Conservation (phyloP, 2,797 vertebrate species). For the Rhodeus uyekii region DNA sequence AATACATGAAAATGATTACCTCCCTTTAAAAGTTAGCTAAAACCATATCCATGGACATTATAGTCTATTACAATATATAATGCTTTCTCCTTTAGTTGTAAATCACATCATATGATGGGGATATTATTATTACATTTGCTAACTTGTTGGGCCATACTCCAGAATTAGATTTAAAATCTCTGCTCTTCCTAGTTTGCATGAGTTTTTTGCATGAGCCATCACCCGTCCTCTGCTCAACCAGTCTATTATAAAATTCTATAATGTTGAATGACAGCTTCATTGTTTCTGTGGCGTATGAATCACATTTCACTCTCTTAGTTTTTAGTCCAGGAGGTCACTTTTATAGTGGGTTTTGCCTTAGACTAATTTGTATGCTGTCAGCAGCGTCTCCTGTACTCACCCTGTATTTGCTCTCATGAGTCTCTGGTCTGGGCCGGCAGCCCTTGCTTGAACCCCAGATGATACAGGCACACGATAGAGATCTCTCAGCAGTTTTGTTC, state of each 20-base stretch:
- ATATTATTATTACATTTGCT: constrained; percentile 2
- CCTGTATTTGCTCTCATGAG: constrained; percentile 22
- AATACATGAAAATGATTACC: not conserved
- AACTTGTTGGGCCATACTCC: no score
- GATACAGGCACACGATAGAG: constrained; percentile 28
- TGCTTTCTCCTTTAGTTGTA: not conserved
- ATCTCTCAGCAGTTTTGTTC: constrained; percentile 42
- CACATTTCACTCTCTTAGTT: constrained; percentile 10
- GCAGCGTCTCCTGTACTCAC: constrained; percentile 1
- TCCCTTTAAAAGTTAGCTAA: not conserved
- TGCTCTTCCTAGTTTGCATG: not conserved
- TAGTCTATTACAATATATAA: not conserved
- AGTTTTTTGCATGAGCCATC: not conserved
- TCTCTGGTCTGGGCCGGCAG: constrained; percentile 29
- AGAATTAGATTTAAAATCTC: not conserved
- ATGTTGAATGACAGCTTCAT: constrained; percentile 16
- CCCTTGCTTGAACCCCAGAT: constrained; percentile 16
- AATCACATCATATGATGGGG: not conserved
- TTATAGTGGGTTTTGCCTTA: not conserved
- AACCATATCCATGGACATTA: not conserved
- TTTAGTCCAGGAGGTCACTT: constrained; percentile 21
- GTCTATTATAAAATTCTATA: constrained; percentile 22
- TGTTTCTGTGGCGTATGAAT: constrained; percentile 2
- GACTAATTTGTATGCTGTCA: constrained; percentile 30
- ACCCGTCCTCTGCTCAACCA: not conserved